Percentiles rank a stretch among this genome's conserved stretches.
Conservation (phyloP, 2,888 invertebrate species). For the Andrena chrysosceles region DNA sequence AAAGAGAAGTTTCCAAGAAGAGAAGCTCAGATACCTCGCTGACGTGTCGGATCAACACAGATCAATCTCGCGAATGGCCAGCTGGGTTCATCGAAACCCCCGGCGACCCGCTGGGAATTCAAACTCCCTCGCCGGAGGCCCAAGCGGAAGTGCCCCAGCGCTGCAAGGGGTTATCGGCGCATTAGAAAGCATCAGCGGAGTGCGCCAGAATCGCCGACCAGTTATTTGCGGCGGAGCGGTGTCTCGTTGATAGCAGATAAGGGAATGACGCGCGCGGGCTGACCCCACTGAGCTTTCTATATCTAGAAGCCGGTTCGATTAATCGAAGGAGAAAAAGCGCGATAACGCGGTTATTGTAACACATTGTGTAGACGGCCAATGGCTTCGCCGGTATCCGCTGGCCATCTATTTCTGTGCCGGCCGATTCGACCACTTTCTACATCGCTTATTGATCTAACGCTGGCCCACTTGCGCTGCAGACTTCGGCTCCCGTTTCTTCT, state of each 20-base stretch:
- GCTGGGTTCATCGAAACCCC: too few relatives aligned
- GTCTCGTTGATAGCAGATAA: slow-evolving; percentile 56
- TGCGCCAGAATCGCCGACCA: slow-evolving; percentile 28
- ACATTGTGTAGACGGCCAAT: slow-evolving; percentile 12
- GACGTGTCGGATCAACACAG: too few relatives aligned
- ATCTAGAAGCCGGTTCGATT: slow-evolving; percentile 12
- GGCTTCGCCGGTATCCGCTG: slow-evolving; percentile 4
- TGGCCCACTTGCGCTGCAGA: too few relatives aligned
- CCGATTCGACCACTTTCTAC: slow-evolving; percentile 9
- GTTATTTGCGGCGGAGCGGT: slow-evolving; percentile 48
- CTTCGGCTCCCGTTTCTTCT: too few relatives aligned
- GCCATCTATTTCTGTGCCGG: slow-evolving; percentile 29
- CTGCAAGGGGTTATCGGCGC: slow-evolving; percentile 20
- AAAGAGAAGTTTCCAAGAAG: too few relatives aligned
- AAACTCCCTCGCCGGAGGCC: too few relatives aligned
- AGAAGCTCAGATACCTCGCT: too few relatives aligned
- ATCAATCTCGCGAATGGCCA: too few relatives aligned
- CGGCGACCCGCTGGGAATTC: too few relatives aligned
- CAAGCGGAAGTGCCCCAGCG: neutral
- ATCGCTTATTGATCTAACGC: slow-evolving; percentile 1
- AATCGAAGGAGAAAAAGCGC: slow-evolving; percentile 12
- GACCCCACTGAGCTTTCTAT: slow-evolving; percentile 55
- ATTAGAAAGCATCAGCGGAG: neutral
- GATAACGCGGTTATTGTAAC: slow-evolving; percentile 29
- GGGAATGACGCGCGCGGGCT: slow-evolving; percentile 62